Percentiles rank a stretch among this genome's conserved stretches.
These are phyloP conservation scores for Idaea biselata DNA, from an alignment of 2,888 invertebrate genomes.

Conservation along the genomic window DNA sequence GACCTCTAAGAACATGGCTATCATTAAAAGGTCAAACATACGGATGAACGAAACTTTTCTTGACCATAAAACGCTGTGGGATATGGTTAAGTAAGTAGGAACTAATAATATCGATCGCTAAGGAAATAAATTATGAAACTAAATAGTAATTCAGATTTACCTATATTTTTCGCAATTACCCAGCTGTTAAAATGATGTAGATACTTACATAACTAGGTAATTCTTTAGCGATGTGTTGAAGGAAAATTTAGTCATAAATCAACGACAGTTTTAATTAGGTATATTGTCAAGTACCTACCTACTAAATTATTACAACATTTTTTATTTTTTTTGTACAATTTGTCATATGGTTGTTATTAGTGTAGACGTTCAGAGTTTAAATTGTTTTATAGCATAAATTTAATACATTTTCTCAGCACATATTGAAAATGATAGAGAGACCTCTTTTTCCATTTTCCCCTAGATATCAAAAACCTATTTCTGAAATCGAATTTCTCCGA, in stretches of 20 bases:
- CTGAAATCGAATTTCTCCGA: too few species aligned
- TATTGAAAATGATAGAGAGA: too few species aligned
- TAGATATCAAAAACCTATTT: too few species aligned
- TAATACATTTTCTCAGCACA: too few species aligned
- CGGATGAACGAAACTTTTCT: background rate
- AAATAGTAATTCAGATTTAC: too few species aligned
- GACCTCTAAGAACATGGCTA: too few species aligned
- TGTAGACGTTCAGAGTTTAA: background rate
- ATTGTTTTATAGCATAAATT: too few species aligned
- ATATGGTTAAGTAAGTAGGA: background rate
- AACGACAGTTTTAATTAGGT: too few species aligned
- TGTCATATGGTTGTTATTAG: background rate
- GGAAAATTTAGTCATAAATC: too few species aligned
- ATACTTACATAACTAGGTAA: background rate
- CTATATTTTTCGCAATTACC: too few species aligned
- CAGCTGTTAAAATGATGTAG: background rate
- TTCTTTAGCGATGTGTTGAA: background rate
- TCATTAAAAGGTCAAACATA: too few species aligned
- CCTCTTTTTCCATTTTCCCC: too few species aligned
- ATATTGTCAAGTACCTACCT: background rate
- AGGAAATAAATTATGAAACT: background rate
- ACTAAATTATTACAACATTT: background rate
- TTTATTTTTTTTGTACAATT: background rate
- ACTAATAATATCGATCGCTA: background rate
- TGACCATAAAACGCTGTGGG: background rate